Conservation (phyloP, 37 sponge, comb jelly and placozoan species). For the Axinella damicornis region DNA sequence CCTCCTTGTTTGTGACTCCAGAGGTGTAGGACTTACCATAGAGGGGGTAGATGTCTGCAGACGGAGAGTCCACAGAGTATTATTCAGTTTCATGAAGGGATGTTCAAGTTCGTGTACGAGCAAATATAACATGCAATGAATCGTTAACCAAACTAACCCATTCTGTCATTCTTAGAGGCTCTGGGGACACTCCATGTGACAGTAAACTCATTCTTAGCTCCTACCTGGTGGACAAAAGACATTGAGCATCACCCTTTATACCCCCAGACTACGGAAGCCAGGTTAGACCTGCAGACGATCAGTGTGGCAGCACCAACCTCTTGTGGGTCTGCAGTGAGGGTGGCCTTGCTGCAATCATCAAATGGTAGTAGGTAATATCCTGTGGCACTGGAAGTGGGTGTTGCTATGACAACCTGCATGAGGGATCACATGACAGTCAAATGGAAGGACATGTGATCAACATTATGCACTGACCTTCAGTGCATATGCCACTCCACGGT, state of each 20-base stretch:
- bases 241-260: no score
- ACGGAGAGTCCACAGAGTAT: no score
- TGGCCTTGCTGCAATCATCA: conserved; percentile 21
- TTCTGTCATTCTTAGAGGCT: conserved; percentile 44
- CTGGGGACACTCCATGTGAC: conserved; percentile 53
- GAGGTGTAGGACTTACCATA: no score
- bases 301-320: conserved; percentile 22
- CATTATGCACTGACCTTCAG: conserved; percentile 46
- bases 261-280: no score
- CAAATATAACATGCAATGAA: no score
- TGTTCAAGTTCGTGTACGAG: no score
- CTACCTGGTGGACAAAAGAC: conserved; percentile 1
- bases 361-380: conserved; percentile 47
- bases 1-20: no score
- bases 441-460: no score
- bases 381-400: conserved; percentile 60
- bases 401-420: conserved; percentile 61
- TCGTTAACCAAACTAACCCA: conserved; percentile 8
- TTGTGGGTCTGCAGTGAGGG: conserved; percentile 44
- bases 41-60: no score
- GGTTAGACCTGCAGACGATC: neutral
- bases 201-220: conserved; percentile 28
- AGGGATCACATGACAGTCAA: neutral
- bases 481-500: conserved; percentile 38
- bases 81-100: no score